Conservation (phyloP, 2,113 vertebrate species). For the Hymenochirus boettgeri region DNA sequence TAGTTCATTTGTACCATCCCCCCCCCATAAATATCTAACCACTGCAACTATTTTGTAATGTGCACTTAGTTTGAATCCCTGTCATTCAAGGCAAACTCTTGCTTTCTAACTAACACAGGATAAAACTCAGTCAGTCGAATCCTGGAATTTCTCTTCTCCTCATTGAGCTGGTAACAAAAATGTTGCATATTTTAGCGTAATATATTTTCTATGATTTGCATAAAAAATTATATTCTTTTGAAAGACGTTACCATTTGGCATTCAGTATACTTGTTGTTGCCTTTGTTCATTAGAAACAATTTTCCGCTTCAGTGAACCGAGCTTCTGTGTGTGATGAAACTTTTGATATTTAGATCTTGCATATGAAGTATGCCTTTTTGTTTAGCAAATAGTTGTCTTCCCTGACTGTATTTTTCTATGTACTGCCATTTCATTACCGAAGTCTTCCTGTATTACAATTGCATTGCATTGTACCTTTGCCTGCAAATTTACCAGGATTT, state of each 20-base stretch:
- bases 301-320: conserved; percentile 35
- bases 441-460: conserved; percentile 11
- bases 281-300: conserved; percentile 43
- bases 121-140: neutral
- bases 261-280: conserved; percentile 36
- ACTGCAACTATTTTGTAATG: neutral
- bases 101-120: neutral
- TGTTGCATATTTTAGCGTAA: conserved; percentile 28
- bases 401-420: conserved; percentile 4
- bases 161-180: conserved; percentile 13
- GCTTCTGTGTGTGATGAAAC: conserved; percentile 26
- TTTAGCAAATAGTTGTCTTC: conserved; percentile 30
- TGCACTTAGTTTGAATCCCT: neutral
- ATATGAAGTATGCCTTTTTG: conserved; percentile 30
- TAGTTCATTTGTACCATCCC: no score
- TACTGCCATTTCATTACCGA: conserved; percentile 14
- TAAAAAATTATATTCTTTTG: conserved; percentile 35
- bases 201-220: conserved; percentile 36
- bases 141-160: conserved; percentile 6
- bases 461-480: neutral
- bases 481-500: neutral
- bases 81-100: neutral
- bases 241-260: conserved; percentile 38
- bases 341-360: conserved; percentile 27
- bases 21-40: neutral